These are phyloP conservation scores for Clytia hemisphaerica DNA, from an alignment of 30 jellyfish, hydroid and myxozoan genomes.

Conservation along the genomic window DNA sequence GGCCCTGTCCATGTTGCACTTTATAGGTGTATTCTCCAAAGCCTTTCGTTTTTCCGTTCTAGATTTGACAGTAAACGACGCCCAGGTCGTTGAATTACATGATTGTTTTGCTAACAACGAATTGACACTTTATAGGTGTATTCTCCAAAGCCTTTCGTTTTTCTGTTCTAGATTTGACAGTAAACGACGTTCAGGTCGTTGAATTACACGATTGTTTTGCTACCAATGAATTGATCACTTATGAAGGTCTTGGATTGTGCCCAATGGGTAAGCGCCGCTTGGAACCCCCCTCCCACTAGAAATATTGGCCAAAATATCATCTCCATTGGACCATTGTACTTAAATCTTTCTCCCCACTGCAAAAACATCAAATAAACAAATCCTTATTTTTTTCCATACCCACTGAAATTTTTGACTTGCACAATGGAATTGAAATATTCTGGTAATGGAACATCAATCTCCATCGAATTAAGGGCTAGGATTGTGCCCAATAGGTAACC, in stretches of 20 bases:
- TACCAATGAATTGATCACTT: slow-evolving; percentile 66
- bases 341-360: too few relatives aligned
- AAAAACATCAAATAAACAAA: too few relatives aligned
- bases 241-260: slow-evolving; percentile 82
- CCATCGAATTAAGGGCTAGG: too few relatives aligned
- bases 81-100: slow-evolving; percentile 73
- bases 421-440: too few relatives aligned
- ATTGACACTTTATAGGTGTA: not conserved
- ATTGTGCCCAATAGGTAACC: slow-evolving; percentile 59
- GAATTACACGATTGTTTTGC: slow-evolving; percentile 87
- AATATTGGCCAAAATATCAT: too few relatives aligned
- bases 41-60: not conserved
- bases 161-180: slow-evolving; percentile 36
- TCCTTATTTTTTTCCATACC: too few relatives aligned
- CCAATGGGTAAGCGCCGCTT: slow-evolving; percentile 40
- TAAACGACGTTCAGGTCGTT: slow-evolving; percentile 66
- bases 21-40: not conserved
- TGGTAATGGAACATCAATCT: too few relatives aligned
- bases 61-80: slow-evolving; percentile 66
- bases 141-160: not conserved
- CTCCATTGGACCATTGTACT: too few relatives aligned
- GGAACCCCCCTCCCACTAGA: too few relatives aligned
- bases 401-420: too few relatives aligned
- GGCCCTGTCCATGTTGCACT: too few relatives aligned
- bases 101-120: slow-evolving; percentile 83